Percentiles rank a stretch among this genome's conserved stretches.
phyloP scores from a whole-genome alignment of 2,113 vertebrate genomes.

The Syngnathus scovelli region DNA sequence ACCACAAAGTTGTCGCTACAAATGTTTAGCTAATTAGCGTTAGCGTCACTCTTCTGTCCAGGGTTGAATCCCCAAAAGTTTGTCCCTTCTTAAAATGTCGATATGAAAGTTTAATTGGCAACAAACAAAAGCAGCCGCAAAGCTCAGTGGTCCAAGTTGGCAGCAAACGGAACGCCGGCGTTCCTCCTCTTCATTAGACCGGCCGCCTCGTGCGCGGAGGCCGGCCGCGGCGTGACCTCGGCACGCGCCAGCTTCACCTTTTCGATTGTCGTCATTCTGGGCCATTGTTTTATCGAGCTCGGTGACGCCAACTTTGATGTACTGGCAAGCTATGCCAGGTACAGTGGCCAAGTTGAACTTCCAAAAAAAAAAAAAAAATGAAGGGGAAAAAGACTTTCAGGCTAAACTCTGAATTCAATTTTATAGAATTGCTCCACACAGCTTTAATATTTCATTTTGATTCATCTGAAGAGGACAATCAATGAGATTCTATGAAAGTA shows the following conservation, averaged over 20 bases:
- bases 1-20: too few relatives aligned
- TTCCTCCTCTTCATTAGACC: constrained; percentile 7
- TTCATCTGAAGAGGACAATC: background rate
- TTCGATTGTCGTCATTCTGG: background rate
- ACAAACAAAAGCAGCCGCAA: background rate
- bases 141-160: background rate
- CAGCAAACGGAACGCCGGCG: background rate
- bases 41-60: too few relatives aligned
- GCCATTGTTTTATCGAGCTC: constrained; percentile 6
- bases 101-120: constrained; percentile 1
- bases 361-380: background rate
- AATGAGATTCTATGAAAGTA: background rate
- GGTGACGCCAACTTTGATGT: background rate
- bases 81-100: background rate
- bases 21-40: too few relatives aligned
- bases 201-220: background rate
- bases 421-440: background rate
- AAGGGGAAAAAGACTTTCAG: background rate
- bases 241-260: constrained; percentile 3
- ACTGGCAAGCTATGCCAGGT: background rate
- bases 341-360: background rate
- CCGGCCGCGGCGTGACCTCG: background rate
- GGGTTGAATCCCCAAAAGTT: background rate
- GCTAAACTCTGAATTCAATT: background rate
- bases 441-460: background rate